Percentiles rank a stretch among this genome's conserved stretches.
phyloP scores from a whole-genome alignment of 2,797 vertebrate species.

The Arvicola amphibius region DNA sequence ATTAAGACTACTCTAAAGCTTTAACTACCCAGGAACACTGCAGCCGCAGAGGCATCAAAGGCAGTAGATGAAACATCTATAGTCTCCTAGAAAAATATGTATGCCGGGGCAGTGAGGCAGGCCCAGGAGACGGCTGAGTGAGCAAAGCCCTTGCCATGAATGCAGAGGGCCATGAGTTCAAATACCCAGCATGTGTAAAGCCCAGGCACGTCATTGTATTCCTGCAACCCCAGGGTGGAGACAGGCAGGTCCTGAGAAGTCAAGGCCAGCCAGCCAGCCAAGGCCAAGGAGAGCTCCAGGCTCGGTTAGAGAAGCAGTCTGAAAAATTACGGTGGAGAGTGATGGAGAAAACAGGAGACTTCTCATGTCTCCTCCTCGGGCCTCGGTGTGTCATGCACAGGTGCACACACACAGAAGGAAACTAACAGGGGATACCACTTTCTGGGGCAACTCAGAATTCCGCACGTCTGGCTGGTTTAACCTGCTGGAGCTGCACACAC shows the following conservation, averaged over 20 bases:
- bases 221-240: neutral
- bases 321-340: neutral
- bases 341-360: neutral
- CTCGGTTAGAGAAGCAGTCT: neutral
- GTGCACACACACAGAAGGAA: neutral
- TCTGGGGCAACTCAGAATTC: neutral
- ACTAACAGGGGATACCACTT: neutral
- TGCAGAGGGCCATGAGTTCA: neutral
- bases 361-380: neutral
- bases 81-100: neutral
- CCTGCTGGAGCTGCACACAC: neutral
- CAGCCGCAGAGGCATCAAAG: neutral
- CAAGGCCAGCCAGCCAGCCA: neutral
- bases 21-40: neutral
- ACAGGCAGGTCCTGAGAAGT: neutral
- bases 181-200: neutral
- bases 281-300: neutral
- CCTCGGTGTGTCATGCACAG: neutral
- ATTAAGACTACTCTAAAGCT: neutral
- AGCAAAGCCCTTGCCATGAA: neutral
- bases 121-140: neutral
- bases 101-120: too few relatives aligned
- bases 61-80: neutral
- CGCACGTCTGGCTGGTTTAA: neutral
- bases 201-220: neutral